phyloP scores from a whole-genome alignment of 2,797 vertebrate species.

The Emydoidea blandingii region DNA sequence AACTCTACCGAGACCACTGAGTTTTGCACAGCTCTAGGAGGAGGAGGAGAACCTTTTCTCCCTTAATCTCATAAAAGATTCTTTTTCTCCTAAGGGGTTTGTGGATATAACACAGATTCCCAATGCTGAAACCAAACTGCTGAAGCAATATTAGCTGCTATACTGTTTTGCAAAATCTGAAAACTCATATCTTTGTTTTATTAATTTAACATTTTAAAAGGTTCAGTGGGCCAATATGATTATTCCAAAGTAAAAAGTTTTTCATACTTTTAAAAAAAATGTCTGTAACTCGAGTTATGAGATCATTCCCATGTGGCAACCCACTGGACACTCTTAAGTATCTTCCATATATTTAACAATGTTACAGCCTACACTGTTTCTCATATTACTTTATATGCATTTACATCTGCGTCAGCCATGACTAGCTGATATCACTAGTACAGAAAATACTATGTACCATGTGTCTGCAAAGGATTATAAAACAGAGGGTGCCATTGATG shows the following conservation, averaged over 20 bases:
- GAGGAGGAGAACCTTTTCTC: background rate
- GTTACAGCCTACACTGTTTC: background rate
- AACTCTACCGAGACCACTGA: background rate
- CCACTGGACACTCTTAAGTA: background rate
- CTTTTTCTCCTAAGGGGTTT: conserved; percentile 36
- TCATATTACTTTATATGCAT: background rate
- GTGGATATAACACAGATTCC: conserved; percentile 11
- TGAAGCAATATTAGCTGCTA: background rate
- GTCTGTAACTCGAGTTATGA: background rate
- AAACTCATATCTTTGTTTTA: background rate
- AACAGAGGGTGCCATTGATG: background rate
- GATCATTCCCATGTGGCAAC: background rate
- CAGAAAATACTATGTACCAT: background rate
- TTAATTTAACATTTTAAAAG: conserved; percentile 13
- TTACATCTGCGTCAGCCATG: background rate
- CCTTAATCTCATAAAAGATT: background rate
- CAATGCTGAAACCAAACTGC: conserved; percentile 26
- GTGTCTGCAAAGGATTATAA: background rate
- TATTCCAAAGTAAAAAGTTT: background rate
- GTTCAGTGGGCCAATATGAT: background rate
- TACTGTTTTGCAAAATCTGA: background rate
- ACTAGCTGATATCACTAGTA: background rate
- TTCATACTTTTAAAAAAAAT: background rate
- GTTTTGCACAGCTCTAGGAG: background rate
- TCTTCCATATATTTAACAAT: conserved; percentile 5